Conservation (phyloP, 2,888 invertebrate species). For the Noctua pronuba region DNA sequence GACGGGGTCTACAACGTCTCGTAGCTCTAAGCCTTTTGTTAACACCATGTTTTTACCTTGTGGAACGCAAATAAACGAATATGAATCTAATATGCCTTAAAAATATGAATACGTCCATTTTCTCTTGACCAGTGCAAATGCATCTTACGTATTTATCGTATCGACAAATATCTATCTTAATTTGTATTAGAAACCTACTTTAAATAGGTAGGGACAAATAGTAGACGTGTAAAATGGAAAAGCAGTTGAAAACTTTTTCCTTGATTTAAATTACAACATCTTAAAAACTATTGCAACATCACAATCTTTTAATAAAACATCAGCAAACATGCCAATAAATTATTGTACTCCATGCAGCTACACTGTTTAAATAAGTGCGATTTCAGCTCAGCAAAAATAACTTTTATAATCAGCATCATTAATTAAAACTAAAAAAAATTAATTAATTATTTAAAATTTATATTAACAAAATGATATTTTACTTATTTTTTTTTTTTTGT, state of each 20-base stretch:
- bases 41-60: too few relatives aligned
- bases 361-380: neutral
- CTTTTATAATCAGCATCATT: neutral
- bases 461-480: too few relatives aligned
- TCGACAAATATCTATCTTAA: neutral
- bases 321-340: neutral
- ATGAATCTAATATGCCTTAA: too few relatives aligned
- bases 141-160: too few relatives aligned
- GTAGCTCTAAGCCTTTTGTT: too few relatives aligned
- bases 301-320: neutral
- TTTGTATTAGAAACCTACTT: neutral
- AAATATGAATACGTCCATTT: too few relatives aligned
- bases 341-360: neutral
- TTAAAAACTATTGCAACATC: neutral
- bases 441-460: too few relatives aligned
- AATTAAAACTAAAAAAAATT: too few relatives aligned
- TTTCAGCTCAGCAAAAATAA: constrained; percentile 7
- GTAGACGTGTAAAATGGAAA: neutral
- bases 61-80: too few relatives aligned
- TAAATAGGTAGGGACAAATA: neutral
- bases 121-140: too few relatives aligned
- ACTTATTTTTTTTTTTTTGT: too few relatives aligned
- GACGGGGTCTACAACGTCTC: too few relatives aligned
- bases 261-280: neutral
- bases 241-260: neutral